Evolutionary conservation across 2,888 invertebrate genomes (phyloP).

Genomic region (Diarsia mendica): DNA sequence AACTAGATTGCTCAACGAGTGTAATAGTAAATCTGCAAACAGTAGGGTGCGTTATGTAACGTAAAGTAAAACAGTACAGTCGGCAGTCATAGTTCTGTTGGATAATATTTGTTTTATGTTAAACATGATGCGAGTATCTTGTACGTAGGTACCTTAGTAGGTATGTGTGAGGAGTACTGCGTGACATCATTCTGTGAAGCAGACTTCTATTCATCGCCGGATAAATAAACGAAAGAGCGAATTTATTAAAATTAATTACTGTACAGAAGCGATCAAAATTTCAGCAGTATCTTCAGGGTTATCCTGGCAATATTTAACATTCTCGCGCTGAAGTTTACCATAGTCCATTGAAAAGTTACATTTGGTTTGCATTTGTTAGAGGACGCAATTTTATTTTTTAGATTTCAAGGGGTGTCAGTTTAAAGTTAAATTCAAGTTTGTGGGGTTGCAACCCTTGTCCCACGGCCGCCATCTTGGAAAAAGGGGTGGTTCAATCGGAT

Average conservation of each 20-base stretch:
- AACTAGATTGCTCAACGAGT: conserved; percentile 52
- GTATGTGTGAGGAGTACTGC: conserved; percentile 25
- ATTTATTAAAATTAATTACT: neutral
- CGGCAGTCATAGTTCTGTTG: conserved; percentile 41
- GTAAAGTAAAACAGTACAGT: conserved; percentile 46
- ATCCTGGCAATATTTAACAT: neutral
- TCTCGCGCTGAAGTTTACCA: neutral
- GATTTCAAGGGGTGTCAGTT: no score
- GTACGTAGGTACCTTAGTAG: conserved; percentile 11
- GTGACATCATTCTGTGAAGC: conserved; percentile 56
- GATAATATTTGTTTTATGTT: conserved; percentile 67
- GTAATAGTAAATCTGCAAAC: conserved; percentile 52
- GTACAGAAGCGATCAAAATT: neutral
- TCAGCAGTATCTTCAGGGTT: neutral
- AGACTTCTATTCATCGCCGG: conserved; percentile 17
- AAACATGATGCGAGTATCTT: conserved; percentile 44
- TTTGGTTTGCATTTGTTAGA: no score
- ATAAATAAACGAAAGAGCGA: conserved; percentile 18
- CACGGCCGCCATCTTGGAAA: no score
- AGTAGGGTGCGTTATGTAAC: conserved; percentile 55
- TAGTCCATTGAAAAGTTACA: no score
- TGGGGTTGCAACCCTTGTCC: no score
- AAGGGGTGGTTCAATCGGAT: no score
- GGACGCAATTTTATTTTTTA: no score
- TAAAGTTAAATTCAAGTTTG: no score